Evolutionary conservation across 1,140 invertebrate species (phyloP), one percentile per base, ranked within the genome.

Genomic region (Apis florea): DNA sequence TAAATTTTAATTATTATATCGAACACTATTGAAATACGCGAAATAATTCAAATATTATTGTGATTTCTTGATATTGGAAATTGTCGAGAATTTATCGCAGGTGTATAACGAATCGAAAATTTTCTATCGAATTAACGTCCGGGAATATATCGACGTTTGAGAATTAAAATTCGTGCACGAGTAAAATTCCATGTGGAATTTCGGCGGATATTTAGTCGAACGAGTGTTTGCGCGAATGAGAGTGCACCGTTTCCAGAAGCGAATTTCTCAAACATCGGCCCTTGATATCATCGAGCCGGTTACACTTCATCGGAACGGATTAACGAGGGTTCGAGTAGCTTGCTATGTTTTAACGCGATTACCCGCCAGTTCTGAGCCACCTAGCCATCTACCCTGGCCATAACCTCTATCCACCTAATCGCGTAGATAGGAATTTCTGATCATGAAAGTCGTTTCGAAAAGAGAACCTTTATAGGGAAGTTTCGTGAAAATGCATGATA

Each of bases 271-370:
- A 77, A 77, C 64, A 53, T 15, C 47, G 21, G 53, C 56, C 49
- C 75, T 58, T 77, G 47, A 53, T 17, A n/a, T 2, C 5, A 24
- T 31, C n/a, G 6, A 59, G 26, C 11, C 4, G 5, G 77, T 53
- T 47, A 64, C 31, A 19, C 26, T 66, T 73, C 49, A 73, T 53
- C 49, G 69, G n/a, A 40, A 56, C 31, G 40, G 59, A 73, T 73
- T 79, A 79, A 73, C 78, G 67, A 71, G 67, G 19, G 31, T 24
- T 40, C 78, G 19, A 73, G 68, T 79, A 31, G 56, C 69, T 63
- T n/a, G 68, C 13, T 40, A 31, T 70, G 69, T 79, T 79, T 72
- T 73, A 79, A 79, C 31, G 51, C 78, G 78, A 79, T 79, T 79
- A 79, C 26, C 54, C 12, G 77, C n/a, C 17, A 78, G 53, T 69